A percentile compares a stretch with the other conserved stretches of the same genome.
These are phyloP conservation scores for Notechis scutatus DNA, from an alignment of 2,113 vertebrate genomes.

Conservation along the genomic window DNA sequence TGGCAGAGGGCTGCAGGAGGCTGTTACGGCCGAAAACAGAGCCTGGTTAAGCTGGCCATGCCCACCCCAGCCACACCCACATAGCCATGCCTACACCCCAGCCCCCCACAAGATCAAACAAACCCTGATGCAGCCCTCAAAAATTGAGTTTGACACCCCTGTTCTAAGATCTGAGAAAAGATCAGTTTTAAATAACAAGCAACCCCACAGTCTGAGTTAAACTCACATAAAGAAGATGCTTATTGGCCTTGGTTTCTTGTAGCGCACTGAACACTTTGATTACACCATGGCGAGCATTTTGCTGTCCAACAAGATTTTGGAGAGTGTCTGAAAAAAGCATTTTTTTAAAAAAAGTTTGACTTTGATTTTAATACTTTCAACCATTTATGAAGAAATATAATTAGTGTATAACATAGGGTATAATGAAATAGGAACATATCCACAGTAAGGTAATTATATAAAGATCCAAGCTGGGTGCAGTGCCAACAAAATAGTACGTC, in stretches of 20 bases:
- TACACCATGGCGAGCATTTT: constrained; percentile 93
- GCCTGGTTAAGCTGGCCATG: too few relatives aligned
- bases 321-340: constrained; percentile 79
- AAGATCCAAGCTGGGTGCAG: background rate
- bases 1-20: too few relatives aligned
- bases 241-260: constrained; percentile 94
- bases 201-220: background rate
- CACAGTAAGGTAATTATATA: background rate
- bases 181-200: background rate
- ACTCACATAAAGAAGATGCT: constrained; percentile 96
- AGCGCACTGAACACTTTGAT: constrained; percentile 95
- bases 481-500: background rate
- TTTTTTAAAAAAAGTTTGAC: background rate
- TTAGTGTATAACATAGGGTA: background rate
- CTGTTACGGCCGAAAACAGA: too few relatives aligned
- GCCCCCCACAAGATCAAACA: too few relatives aligned
- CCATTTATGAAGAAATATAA: background rate
- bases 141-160: too few relatives aligned
- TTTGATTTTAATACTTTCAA: background rate
- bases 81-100: too few relatives aligned
- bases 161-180: background rate
- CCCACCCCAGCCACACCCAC: too few relatives aligned
- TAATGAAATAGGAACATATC: background rate
- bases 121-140: too few relatives aligned
- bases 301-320: constrained; percentile 93